These are phyloP conservation scores for Ciconia boyciana DNA, from an alignment of 2,113 vertebrate genomes.

Conservation along the genomic window DNA sequence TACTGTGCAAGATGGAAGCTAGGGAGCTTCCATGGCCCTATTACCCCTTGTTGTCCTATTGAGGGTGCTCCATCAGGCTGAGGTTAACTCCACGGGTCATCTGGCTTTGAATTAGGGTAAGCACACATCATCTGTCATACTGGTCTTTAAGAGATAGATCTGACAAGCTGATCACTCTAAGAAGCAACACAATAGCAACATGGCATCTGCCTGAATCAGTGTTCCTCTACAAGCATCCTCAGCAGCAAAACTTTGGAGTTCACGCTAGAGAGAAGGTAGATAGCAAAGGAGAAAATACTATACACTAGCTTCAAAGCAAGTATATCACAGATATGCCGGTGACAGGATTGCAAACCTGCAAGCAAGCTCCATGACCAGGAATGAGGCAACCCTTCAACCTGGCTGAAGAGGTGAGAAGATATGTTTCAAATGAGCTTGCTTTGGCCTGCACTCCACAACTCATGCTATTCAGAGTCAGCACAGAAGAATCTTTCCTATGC, in stretches of 20 bases:
- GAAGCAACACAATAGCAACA: not conserved
- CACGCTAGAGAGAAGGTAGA: not conserved
- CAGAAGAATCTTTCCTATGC: not conserved
- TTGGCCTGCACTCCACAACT: not conserved
- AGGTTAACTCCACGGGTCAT: not conserved
- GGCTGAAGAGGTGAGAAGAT: not conserved
- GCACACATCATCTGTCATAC: not conserved
- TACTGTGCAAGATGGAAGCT: not conserved
- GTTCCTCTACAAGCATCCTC: not conserved
- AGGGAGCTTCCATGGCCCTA: not conserved
- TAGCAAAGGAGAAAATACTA: not conserved
- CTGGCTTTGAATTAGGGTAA: not conserved
- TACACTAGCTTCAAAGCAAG: not conserved
- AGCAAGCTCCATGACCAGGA: not conserved
- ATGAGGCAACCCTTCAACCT: not conserved
- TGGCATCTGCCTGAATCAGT: not conserved
- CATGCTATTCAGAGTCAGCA: not conserved
- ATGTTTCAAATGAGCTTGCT: not conserved
- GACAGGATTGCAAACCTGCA: not conserved
- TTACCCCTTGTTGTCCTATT: not conserved
- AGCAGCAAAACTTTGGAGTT: not conserved
- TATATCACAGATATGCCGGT: not conserved
- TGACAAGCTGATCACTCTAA: not conserved
- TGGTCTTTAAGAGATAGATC: not conserved
- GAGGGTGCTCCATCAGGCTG: not conserved